A percentile compares a stretch with the other conserved stretches of the same genome.
phyloP scores from a whole-genome alignment of 2,888 invertebrate species.

The Parapristionchus giblindavisi region DNA sequence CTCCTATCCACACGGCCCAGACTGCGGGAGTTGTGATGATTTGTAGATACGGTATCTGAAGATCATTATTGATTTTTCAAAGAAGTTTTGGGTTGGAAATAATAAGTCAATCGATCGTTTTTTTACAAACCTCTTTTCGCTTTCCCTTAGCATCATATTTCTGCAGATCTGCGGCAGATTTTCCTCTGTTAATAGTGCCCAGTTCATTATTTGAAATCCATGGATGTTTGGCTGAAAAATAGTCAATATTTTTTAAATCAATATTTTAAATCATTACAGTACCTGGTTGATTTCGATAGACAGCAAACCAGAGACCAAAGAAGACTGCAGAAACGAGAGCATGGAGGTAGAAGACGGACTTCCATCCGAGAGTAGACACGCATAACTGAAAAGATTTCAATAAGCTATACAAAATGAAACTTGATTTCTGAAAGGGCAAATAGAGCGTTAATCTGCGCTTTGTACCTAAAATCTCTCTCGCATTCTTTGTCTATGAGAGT shows the following conservation, averaged over 20 bases:
- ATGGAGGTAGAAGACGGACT: slow-evolving; percentile 65
- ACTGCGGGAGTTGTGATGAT: slow-evolving; percentile 62
- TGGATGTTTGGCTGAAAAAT: slow-evolving; percentile 23
- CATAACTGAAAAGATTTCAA: slow-evolving; percentile 50
- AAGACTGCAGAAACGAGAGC: slow-evolving; percentile 53
- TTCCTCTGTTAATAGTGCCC: slow-evolving; percentile 45
- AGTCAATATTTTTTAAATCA: neutral
- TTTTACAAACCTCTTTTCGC: neutral
- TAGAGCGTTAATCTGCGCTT: too few relatives aligned
- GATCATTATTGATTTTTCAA: neutral
- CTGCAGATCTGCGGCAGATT: slow-evolving; percentile 36
- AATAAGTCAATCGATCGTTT: neutral
- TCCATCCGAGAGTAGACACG: slow-evolving; percentile 61
- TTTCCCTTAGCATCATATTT: slow-evolving; percentile 13
- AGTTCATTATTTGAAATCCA: slow-evolving; percentile 30
- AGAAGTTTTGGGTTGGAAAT: neutral
- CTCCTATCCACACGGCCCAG: slow-evolving; percentile 67
- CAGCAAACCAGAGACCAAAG: slow-evolving; percentile 53
- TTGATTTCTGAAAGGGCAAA: too few relatives aligned
- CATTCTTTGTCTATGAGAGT: too few relatives aligned
- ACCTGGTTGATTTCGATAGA: slow-evolving; percentile 53
- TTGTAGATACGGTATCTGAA: slow-evolving; percentile 58
- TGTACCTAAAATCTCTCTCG: too few relatives aligned
- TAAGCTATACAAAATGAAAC: too few relatives aligned
- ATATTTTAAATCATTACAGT: neutral